Conservation (phyloP, 2,797 vertebrate species). For the Sebastes taczanowskii region DNA sequence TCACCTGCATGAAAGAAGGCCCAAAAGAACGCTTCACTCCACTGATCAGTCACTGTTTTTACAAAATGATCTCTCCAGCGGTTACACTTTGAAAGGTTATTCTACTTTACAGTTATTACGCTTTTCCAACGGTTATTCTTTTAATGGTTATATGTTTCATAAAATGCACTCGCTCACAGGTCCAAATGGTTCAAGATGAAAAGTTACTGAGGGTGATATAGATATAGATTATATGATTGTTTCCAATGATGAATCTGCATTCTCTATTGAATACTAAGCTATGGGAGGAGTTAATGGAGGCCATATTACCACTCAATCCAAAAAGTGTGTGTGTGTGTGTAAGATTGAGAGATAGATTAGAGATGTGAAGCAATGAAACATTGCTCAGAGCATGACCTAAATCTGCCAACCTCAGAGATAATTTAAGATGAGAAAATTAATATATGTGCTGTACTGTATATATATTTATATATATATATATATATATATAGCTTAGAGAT, state of each 20-base stretch:
- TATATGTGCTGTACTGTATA: constrained; percentile 67
- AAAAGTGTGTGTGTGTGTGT: constrained; percentile 43
- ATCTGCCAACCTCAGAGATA: constrained; percentile 68
- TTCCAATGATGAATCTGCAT: constrained; percentile 10
- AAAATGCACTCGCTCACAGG: not conserved
- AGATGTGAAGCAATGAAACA: constrained; percentile 24
- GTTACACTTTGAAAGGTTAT: constrained; percentile 20
- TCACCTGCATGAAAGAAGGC: constrained; percentile 73
- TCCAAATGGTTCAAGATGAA: constrained; percentile 18
- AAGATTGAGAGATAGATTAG: constrained; percentile 42
- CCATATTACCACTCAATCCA: constrained; percentile 49
- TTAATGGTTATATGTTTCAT: constrained; percentile 20
- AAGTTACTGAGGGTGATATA: constrained; percentile 44
- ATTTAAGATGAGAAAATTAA: constrained; percentile 67
- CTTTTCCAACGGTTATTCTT: constrained; percentile 24
- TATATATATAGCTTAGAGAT: constrained; percentile 48
- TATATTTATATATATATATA: not conserved
- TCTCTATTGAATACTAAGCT: constrained; percentile 19
- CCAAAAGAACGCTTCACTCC: constrained; percentile 47
- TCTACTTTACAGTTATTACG: not conserved
- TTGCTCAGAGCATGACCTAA: constrained; percentile 41
- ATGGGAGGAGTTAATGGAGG: constrained; percentile 6
- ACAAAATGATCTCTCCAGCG: not conserved
- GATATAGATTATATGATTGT: constrained; percentile 25
- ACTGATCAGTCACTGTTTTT: constrained; percentile 38